Percentiles rank a stretch among this genome's conserved stretches.
These are phyloP conservation scores for Lepisosteus osseus DNA, from an alignment of 2,113 vertebrate species.

Conservation along the genomic window DNA sequence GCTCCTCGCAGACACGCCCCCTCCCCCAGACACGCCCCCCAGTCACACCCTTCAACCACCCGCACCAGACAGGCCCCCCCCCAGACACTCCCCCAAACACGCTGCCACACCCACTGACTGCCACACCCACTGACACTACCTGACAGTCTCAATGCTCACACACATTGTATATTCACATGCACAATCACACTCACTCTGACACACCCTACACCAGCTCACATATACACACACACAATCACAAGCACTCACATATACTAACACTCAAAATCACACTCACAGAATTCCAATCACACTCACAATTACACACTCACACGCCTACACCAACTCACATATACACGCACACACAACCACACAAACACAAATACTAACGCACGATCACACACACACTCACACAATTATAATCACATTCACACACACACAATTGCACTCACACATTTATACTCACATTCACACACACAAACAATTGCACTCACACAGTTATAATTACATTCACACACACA, in stretches of 20 bases:
- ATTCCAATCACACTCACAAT: neutral
- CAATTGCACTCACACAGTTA: too few relatives aligned
- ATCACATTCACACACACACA: too few relatives aligned
- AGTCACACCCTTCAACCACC: neutral
- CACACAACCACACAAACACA: neutral
- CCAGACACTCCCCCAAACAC: neutral
- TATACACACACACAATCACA: neutral
- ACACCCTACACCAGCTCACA: too few relatives aligned
- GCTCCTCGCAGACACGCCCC: too few relatives aligned
- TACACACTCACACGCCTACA: too few relatives aligned
- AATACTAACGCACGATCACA: neutral
- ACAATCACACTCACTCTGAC: neutral
- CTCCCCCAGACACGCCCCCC: too few relatives aligned
- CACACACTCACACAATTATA: too few relatives aligned
- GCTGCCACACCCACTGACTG: neutral
- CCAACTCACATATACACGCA: too few relatives aligned
- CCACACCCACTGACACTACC: neutral
- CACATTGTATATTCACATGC: neutral
- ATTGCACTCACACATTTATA: too few relatives aligned
- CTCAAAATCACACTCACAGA: neutral
- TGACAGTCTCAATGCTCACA: neutral
- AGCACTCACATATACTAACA: neutral
- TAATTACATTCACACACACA: too few relatives aligned
- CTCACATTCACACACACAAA: too few relatives aligned
- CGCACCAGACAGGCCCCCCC: too few relatives aligned